Evolutionary conservation across 2,888 invertebrate species (phyloP).

Genomic region (Punctoribates punctum): DNA sequence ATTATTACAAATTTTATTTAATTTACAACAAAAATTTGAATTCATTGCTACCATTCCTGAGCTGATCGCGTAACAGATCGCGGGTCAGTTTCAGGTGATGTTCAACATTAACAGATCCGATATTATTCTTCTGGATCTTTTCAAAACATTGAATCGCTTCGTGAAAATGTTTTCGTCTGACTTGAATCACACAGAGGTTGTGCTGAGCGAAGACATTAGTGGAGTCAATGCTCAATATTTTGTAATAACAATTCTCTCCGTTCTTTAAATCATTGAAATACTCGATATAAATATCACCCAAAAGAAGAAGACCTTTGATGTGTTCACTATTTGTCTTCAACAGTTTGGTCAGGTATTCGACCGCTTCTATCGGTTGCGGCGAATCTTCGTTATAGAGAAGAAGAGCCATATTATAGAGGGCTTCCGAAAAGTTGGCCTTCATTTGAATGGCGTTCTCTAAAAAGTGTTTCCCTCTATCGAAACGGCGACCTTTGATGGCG

Average conservation of each 20-base stretch:
- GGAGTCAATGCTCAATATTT: constrained; percentile 30
- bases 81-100: constrained; percentile 34
- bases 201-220: constrained; percentile 36
- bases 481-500: constrained; percentile 52
- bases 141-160: constrained; percentile 40
- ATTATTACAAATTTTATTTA: not conserved
- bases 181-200: constrained; percentile 41
- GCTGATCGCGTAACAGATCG: constrained; percentile 24
- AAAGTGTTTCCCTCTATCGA: constrained; percentile 50
- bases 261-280: constrained; percentile 33
- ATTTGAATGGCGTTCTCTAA: constrained; percentile 50
- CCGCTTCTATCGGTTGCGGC: constrained; percentile 29
- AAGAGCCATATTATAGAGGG: constrained; percentile 43
- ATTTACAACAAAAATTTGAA: constrained; percentile 24
- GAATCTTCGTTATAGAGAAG: constrained; percentile 41
- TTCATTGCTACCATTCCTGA: constrained; percentile 37
- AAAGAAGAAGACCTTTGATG: constrained; percentile 35
- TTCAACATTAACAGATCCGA: constrained; percentile 28
- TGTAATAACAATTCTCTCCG: constrained; percentile 32
- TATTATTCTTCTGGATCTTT: constrained; percentile 22
- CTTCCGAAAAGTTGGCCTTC: constrained; percentile 39
- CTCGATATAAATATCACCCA: constrained; percentile 40
- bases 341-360: constrained; percentile 34
- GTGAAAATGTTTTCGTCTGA: constrained; percentile 34
- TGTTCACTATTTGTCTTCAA: constrained; percentile 37